These are phyloP conservation scores for Drosophila colorata DNA, from an alignment of 2,888 invertebrate species.

Conservation along the genomic window DNA sequence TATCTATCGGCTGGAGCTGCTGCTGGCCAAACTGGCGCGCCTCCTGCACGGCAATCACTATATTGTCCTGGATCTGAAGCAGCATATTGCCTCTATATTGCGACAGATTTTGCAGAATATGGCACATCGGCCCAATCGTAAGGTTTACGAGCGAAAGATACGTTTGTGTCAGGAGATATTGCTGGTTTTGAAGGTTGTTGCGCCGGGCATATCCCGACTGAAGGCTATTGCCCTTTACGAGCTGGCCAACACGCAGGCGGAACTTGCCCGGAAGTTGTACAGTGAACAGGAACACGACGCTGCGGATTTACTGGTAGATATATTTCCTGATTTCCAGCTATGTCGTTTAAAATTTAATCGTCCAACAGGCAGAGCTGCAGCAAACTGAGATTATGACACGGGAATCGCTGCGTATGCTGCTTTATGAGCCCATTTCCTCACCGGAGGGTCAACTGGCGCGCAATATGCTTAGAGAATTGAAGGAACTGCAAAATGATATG, in stretches of 20 bases:
- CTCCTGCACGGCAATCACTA: slow-evolving; percentile 89
- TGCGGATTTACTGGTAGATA: slow-evolving; percentile 68
- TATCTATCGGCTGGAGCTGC: slow-evolving; percentile 84
- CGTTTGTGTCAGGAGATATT: slow-evolving; percentile 89
- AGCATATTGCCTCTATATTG: slow-evolving; percentile 88
- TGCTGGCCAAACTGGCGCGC: slow-evolving; percentile 86
- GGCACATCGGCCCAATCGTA: slow-evolving; percentile 86
- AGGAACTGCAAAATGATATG: slow-evolving; percentile 87
- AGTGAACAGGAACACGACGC: slow-evolving; percentile 73
- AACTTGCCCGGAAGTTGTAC: slow-evolving; percentile 85
- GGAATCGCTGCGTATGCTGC: slow-evolving; percentile 88
- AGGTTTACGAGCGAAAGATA: slow-evolving; percentile 88
- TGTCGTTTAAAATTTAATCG: background rate
- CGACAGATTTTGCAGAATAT: slow-evolving; percentile 86
- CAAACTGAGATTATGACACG: slow-evolving; percentile 88
- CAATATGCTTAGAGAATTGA: slow-evolving; percentile 89
- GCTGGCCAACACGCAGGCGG: slow-evolving; percentile 89
- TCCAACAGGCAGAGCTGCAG: slow-evolving; percentile 86
- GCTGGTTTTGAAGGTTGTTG: slow-evolving; percentile 88
- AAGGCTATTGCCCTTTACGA: slow-evolving; percentile 91
- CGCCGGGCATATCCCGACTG: slow-evolving; percentile 86
- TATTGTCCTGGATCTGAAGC: slow-evolving; percentile 89
- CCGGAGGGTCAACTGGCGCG: slow-evolving; percentile 90
- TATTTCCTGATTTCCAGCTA: too few species aligned
- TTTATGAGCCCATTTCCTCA: slow-evolving; percentile 90